A percentile compares a stretch with the other conserved stretches of the same genome.
Conservation (phyloP, 2,888 invertebrate species). For the Chorisops tibialis region DNA sequence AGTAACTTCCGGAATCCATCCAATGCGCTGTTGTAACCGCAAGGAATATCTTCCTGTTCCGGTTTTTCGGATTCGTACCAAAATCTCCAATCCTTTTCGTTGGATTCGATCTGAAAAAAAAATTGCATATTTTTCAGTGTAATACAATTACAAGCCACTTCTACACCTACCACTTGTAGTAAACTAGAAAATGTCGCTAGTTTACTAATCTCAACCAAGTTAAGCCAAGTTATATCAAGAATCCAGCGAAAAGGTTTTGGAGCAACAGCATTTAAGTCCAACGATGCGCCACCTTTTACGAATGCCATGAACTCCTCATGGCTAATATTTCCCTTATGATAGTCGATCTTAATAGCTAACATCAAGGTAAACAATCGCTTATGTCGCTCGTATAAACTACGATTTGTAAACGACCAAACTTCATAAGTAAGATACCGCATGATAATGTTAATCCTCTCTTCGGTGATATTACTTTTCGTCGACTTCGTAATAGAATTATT, state of each 20-base stretch:
- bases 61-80: slow-evolving; percentile 94
- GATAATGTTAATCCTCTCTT: slow-evolving; percentile 85
- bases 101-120: slow-evolving; percentile 65
- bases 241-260: slow-evolving; percentile 96
- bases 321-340: slow-evolving; percentile 74
- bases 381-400: slow-evolving; percentile 90
- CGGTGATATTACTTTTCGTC: slow-evolving; percentile 75
- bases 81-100: slow-evolving; percentile 81
- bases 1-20: slow-evolving; percentile 87
- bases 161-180: slow-evolving; percentile 63
- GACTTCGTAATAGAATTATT: slow-evolving; percentile 92
- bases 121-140: not conserved
- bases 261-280: slow-evolving; percentile 87
- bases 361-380: slow-evolving; percentile 90
- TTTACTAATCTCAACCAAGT: slow-evolving; percentile 89
- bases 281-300: slow-evolving; percentile 92
- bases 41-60: slow-evolving; percentile 86
- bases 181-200: slow-evolving; percentile 76
- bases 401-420: slow-evolving; percentile 87
- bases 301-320: slow-evolving; percentile 93
- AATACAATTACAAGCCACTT: not conserved
- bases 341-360: slow-evolving; percentile 93
- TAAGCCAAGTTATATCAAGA: slow-evolving; percentile 92
- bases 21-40: slow-evolving; percentile 78
- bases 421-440: slow-evolving; percentile 85